Evolutionary conservation across 2,888 invertebrate species (phyloP).

Genomic region (Acleris laterana): DNA sequence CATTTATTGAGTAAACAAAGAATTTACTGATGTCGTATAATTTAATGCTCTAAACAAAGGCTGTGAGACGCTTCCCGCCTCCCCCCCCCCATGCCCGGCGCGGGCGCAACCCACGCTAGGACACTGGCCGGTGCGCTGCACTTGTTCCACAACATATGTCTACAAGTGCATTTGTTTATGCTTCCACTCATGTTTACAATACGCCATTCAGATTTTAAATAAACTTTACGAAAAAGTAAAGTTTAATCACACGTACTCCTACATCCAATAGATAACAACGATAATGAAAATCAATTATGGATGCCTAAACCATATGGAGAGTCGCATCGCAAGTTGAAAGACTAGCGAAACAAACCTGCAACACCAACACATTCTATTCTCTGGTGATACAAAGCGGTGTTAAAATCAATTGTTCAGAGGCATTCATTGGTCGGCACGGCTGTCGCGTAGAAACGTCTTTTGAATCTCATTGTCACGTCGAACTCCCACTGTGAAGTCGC

Average conservation of each 20-base stretch:
- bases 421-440: slow-evolving; percentile 59
- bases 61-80: slow-evolving; percentile 56
- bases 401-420: slow-evolving; percentile 81
- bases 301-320: slow-evolving; percentile 24
- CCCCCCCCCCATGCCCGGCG: slow-evolving; percentile 37
- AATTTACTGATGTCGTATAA: slow-evolving; percentile 83
- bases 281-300: slow-evolving; percentile 43
- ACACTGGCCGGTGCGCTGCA: slow-evolving; percentile 64
- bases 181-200: slow-evolving; percentile 67
- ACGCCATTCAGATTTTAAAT: slow-evolving; percentile 62
- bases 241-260: slow-evolving; percentile 51
- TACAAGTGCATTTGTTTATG: slow-evolving; percentile 76
- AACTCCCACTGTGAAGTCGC: slow-evolving; percentile 71
- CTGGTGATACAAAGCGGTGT: slow-evolving; percentile 61
- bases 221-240: slow-evolving; percentile 56
- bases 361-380: slow-evolving; percentile 36
- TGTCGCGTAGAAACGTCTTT: slow-evolving; percentile 59
- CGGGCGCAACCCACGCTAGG: slow-evolving; percentile 45
- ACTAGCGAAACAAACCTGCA: slow-evolving; percentile 25
- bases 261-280: slow-evolving; percentile 44
- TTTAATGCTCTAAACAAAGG: slow-evolving; percentile 83
- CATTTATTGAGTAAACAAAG: slow-evolving; percentile 80
- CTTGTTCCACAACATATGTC: slow-evolving; percentile 74
- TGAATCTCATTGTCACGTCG: slow-evolving; percentile 66
- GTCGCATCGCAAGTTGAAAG: slow-evolving; percentile 52